A percentile compares a stretch with the other conserved stretches of the same genome.
Evolutionary conservation across 2,113 vertebrate genomes (phyloP).

Genomic region (Furnarius figulus): DNA sequence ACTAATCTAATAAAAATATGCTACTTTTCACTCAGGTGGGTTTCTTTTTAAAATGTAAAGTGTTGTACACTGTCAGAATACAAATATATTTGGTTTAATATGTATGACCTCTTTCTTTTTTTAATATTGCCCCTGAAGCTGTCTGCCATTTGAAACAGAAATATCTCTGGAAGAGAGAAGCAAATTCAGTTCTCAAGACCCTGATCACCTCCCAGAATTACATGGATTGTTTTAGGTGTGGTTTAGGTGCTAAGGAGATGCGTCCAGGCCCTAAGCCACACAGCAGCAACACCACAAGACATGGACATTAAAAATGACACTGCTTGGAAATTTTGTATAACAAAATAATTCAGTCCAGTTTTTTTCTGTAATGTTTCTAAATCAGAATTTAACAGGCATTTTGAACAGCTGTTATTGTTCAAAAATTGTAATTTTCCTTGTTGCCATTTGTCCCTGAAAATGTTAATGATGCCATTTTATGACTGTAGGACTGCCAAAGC

Average conservation of each 20-base stretch:
- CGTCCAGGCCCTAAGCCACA: neutral
- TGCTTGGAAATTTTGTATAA: neutral
- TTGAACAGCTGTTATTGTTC: neutral
- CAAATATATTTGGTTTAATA: neutral
- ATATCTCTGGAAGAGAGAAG: neutral
- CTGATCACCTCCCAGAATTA: neutral
- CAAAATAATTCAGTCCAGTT: neutral
- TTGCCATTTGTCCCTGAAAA: conserved; percentile 18
- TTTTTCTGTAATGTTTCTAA: neutral
- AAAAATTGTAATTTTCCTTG: neutral
- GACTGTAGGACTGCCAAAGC: neutral
- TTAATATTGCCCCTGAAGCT: neutral
- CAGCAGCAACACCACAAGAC: neutral
- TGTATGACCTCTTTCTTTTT: neutral
- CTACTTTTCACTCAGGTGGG: neutral
- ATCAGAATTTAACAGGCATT: neutral
- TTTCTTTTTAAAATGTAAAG: neutral
- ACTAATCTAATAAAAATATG: neutral
- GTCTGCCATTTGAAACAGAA: neutral
- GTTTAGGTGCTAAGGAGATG: neutral
- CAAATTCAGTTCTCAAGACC: neutral
- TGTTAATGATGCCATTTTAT: conserved; percentile 16
- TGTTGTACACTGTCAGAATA: neutral
- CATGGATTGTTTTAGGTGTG: neutral
- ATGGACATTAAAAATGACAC: neutral